A percentile compares a stretch with the other conserved stretches of the same genome.
Evolutionary conservation across 2,797 vertebrate species (phyloP).

Genomic region (Eurystomus glaucurus): DNA sequence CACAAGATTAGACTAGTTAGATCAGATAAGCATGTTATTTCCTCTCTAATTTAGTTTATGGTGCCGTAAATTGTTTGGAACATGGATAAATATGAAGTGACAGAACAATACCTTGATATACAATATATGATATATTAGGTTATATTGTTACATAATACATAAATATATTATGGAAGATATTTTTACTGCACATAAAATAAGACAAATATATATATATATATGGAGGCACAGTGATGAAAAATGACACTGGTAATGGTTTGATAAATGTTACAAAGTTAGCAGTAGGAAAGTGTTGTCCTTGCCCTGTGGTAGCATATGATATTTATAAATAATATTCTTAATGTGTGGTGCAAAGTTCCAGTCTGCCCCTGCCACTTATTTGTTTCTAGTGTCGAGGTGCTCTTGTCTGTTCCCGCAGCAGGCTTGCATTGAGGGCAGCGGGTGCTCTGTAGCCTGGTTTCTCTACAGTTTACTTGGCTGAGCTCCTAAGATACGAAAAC

Average conservation of each 20-base stretch:
- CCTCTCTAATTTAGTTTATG: neutral
- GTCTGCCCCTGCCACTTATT: neutral
- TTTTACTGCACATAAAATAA: neutral
- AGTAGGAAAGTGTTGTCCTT: neutral
- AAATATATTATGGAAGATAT: neutral
- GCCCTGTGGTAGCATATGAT: neutral
- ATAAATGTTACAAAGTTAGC: neutral
- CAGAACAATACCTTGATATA: neutral
- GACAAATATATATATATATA: neutral
- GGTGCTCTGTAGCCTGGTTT: neutral
- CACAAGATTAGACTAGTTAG: neutral
- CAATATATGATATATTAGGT: neutral
- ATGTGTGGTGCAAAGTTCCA: neutral
- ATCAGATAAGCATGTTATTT: neutral
- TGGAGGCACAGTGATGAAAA: neutral
- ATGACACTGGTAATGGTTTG: neutral
- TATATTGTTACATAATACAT: neutral
- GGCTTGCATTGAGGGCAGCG: fast-evolving
- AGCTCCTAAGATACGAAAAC: neutral
- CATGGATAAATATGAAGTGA: neutral
- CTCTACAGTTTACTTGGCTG: neutral
- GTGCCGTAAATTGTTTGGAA: neutral
- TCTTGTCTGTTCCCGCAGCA: neutral
- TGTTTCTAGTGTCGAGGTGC: fast-evolving
- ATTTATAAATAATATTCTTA: neutral